phyloP scores from a whole-genome alignment of 2,797 vertebrate genomes.

The Epinephelus awoara region DNA sequence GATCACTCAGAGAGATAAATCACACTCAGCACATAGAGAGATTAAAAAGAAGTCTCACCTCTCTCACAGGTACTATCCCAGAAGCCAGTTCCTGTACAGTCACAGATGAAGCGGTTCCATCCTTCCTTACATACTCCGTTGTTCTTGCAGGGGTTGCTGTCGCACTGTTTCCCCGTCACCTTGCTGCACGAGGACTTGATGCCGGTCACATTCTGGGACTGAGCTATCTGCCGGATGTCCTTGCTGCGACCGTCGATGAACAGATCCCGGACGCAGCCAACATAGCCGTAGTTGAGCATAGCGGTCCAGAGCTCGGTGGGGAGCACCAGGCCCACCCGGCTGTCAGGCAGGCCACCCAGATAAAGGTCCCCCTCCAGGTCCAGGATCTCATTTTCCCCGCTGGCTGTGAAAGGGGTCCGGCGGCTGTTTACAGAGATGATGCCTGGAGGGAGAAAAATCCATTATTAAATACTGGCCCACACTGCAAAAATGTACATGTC shows the following conservation, averaged over 20 bases:
- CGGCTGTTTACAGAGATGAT: constrained; percentile 98
- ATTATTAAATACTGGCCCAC: constrained; percentile 24
- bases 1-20: constrained; percentile 15
- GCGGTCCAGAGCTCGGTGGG: constrained; percentile 98
- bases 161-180: constrained; percentile 92
- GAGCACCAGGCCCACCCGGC: constrained; percentile 91
- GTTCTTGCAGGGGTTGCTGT: constrained; percentile 95
- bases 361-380: constrained; percentile 98
- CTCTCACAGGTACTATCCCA: constrained; percentile 95
- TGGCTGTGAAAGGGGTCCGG: constrained; percentile 95
- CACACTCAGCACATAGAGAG: neutral
- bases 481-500: constrained; percentile 10
- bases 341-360: constrained; percentile 94
- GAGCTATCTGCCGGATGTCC: constrained; percentile 95
- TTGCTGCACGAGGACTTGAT: constrained; percentile 94
- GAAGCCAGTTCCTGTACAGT: constrained; percentile 94
- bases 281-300: constrained; percentile 97
- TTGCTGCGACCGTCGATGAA: constrained; percentile 98
- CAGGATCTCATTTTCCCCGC: constrained; percentile 96
- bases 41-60: constrained; percentile 85
- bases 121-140: constrained; percentile 94
- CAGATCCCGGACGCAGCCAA: constrained; percentile 95
- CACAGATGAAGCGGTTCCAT: constrained; percentile 97
- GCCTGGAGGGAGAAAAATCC: constrained; percentile 79
- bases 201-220: constrained; percentile 91